Evolutionary conservation across 2,888 invertebrate species (phyloP).

Genomic region (Xanthia togata): DNA sequence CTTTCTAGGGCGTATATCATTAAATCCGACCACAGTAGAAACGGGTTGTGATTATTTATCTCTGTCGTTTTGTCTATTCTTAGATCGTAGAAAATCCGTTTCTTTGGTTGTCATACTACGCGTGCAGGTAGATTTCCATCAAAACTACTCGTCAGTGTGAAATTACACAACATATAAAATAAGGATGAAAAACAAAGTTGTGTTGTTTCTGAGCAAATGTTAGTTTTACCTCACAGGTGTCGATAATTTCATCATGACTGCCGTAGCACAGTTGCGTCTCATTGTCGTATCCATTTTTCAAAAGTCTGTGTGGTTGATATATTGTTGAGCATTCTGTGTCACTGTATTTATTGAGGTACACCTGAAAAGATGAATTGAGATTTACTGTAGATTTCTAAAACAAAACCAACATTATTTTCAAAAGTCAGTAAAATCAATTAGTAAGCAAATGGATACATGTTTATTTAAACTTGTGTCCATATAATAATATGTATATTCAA

Average conservation of each 20-base stretch:
- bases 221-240: conserved; percentile 55
- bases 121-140: neutral
- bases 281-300: conserved; percentile 48
- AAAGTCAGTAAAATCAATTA: neutral
- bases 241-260: neutral
- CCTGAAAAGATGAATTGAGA: conserved; percentile 28
- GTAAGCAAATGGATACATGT: neutral
- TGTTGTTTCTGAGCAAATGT: neutral
- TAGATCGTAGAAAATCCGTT: too few species aligned
- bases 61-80: too few species aligned
- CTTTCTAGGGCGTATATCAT: neutral
- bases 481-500: neutral
- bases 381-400: neutral
- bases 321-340: conserved; percentile 39
- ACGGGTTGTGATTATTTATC: too few species aligned
- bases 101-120: too few species aligned
- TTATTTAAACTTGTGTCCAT: neutral
- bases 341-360: neutral
- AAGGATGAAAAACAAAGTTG: neutral
- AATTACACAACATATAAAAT: neutral
- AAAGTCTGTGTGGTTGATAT: conserved; percentile 45
- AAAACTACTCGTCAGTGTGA: too few species aligned
- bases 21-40: too few species aligned
- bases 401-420: neutral
- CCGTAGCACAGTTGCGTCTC: conserved; percentile 57